Evolutionary conservation across 2,113 vertebrate genomes (phyloP).

Genomic region (Cryptomyrus ogoouensis): DNA sequence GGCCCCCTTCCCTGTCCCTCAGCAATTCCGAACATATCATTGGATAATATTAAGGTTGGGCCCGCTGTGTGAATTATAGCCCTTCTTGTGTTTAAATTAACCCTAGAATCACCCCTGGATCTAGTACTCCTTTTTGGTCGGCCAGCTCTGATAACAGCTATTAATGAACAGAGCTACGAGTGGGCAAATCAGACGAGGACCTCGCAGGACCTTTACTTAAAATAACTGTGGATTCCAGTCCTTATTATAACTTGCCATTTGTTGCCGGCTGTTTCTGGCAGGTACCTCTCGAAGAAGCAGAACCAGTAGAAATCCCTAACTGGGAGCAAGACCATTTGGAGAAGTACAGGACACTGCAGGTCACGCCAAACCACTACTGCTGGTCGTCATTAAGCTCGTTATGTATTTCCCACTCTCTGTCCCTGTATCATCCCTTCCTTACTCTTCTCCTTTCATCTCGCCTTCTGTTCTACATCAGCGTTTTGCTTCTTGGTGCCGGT

Average conservation of each 20-base stretch:
- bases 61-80: background rate
- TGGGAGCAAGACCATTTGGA: conserved; percentile 52
- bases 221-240: background rate
- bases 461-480: background rate
- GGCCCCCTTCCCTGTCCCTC: background rate
- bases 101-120: background rate
- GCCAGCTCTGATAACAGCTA: background rate
- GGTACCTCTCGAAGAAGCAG: conserved; percentile 95
- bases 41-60: background rate
- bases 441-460: background rate
- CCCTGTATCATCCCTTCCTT: background rate
- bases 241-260: background rate
- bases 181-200: background rate
- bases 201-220: background rate
- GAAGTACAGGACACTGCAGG: conserved; percentile 67
- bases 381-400: conserved; percentile 12
- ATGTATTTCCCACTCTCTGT: background rate
- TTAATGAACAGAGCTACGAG: background rate
- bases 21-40: background rate
- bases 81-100: background rate
- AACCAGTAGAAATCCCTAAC: conserved; percentile 66
- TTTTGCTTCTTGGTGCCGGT: background rate
- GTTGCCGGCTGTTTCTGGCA: conserved; percentile 50
- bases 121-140: background rate
- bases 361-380: conserved; percentile 53